Evolutionary conservation across 2,113 vertebrate species (phyloP).

Genomic region (Caranx melampygus): DNA sequence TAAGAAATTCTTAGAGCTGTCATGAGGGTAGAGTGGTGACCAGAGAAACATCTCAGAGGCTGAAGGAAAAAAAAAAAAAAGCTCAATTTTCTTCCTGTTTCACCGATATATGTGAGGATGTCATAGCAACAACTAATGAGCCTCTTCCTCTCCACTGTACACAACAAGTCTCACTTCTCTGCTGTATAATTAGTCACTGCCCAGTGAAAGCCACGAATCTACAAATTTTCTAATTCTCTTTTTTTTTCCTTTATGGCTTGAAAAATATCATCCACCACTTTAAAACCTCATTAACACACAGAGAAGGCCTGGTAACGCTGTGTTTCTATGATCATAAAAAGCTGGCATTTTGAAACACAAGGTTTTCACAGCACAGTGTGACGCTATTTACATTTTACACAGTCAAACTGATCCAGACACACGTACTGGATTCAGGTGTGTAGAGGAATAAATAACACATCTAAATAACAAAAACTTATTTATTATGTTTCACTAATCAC

Average conservation of each 20-base stretch:
- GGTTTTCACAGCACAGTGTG: no score
- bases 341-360: no score
- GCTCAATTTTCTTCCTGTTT: neutral
- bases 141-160: neutral
- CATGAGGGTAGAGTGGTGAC: neutral
- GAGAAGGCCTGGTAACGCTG: neutral
- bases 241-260: neutral
- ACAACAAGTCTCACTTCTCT: neutral
- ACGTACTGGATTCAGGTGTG: no score
- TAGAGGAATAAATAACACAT: neutral
- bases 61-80: neutral
- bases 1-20: neutral
- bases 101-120: neutral
- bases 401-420: neutral
- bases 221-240: neutral
- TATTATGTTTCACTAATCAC: neutral
- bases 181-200: neutral
- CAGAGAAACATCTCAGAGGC: neutral
- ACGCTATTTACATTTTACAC: neutral
- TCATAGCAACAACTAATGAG: constrained; percentile 16
- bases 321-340: no score
- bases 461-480: neutral
- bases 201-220: neutral
- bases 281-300: neutral
- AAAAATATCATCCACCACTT: neutral